Evolutionary conservation across 2,888 invertebrate species (phyloP), one percentile per base, ranked within the genome.

Genomic region (Pammene aurita): DNA sequence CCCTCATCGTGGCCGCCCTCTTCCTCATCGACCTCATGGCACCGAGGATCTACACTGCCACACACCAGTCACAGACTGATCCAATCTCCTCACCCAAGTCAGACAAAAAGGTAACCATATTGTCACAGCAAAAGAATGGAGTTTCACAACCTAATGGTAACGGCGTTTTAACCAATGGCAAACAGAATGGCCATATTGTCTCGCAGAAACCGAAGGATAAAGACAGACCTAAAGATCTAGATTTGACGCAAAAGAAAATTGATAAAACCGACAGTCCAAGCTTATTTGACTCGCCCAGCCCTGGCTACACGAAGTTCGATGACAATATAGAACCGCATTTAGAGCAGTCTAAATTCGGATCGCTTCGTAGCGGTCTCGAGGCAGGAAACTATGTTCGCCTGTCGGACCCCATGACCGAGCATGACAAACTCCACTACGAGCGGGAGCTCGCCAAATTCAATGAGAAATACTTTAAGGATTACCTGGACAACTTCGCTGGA

Each of bases 1-100:
- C 96, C 2, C 87, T 96, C 26, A 76, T 95, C 1, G 95, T 95
- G 1, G 96, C 95, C 0, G 93, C 94, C 0, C 86, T 96, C 0
- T 96, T 96, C 86, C 93, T 96, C 38, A 82, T 95, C 42, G 96
- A 96, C 82, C 89, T 96, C 67, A 94, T 94, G 80, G 94, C 94
- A 0, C 94, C 94, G 0, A 78, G 93, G 55, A 79, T 85, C 66
- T 93, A 93, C 77, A 91, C 87, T 0, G 82, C 87, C 63, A 84
- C 90, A n/a, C 84, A 84, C 34, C 86, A 87, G 44, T 83, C 89
- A 0, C 93, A 92, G 77, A 93, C 91, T 0, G 92, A 93, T 48
- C 74, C 84, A 7, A 54, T 84, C 7, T 75, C 83, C 0, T 84
- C 86, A 1, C 88, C 87, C 0, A 86, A 83, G 71, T 57, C 77